Evolutionary conservation across 2,113 vertebrate genomes (phyloP), one percentile per base, ranked within the genome.

Genomic region (Macquaria australasica): DNA sequence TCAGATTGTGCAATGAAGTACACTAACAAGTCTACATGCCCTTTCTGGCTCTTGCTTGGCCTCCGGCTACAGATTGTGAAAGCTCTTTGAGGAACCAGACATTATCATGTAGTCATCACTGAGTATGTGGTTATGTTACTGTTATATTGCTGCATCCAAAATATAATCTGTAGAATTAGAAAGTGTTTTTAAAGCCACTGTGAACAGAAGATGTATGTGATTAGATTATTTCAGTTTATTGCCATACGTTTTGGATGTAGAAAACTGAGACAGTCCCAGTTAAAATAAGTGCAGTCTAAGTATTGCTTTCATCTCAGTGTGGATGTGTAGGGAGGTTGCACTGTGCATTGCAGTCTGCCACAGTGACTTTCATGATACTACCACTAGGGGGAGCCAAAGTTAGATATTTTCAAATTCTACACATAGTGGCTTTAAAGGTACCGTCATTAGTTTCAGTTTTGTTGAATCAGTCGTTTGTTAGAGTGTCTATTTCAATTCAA

Each of bases 381-480:
- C 66, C 71, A 60, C 16, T 10, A 77, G 68, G 55, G 34, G 53
- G 58, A 56, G 73, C 7, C 45, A 81, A 28, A 73, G 60, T 6
- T 37, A 28, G 15, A 28, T n/a, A 20, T 43, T 39, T 41, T 39
- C 16, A 51, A 41, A 63, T 34, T 31, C 6, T 43, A 28, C 20
- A 37, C 58, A 28, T 11, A 10, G 25, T 1, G 6, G 23, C 20
- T 75, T 62, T n/a, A 25, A 64, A 39, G 14, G 23, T 15, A 23
- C 1, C 8, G 3, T 20, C 48, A 18, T 55, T 51, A 64, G 45
- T n/a, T n/a, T 39, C 20, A 31, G 31, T 72, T 23, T 53, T 15
- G 34, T 55, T 53, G 9, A 43, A 41, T n/a, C 8, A 15, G 8
- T 12, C 3, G 31, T 37, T 63, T 63, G 15, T 21, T 34, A 10